phyloP scores from a whole-genome alignment of 2,113 vertebrate species.

The Podarcis muralis region DNA sequence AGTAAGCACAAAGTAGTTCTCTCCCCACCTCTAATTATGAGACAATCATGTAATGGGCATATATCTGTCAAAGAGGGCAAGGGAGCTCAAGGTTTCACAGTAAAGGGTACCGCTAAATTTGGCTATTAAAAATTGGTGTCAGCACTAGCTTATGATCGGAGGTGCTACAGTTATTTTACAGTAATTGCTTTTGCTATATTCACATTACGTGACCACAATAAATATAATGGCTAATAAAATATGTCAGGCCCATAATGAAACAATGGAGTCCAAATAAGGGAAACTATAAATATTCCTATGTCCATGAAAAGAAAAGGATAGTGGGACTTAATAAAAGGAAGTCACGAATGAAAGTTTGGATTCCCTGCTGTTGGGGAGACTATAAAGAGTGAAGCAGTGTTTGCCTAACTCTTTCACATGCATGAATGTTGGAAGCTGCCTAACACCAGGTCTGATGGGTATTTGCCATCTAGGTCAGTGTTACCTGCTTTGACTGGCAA shows the following conservation, averaged over 20 bases:
- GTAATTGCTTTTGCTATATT: conserved; percentile 34
- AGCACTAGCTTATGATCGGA: neutral
- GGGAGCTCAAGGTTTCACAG: neutral
- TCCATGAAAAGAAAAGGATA: neutral
- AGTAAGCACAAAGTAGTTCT: neutral
- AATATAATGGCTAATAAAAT: conserved; percentile 34
- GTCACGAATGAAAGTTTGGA: neutral
- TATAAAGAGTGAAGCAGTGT: neutral
- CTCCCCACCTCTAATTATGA: neutral
- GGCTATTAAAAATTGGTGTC: neutral
- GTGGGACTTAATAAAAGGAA: neutral
- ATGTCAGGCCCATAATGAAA: neutral
- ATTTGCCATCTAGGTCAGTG: neutral
- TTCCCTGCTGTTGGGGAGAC: neutral
- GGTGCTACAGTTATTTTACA: conserved; percentile 4
- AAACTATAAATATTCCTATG: neutral
- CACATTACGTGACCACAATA: neutral
- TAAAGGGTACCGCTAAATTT: neutral
- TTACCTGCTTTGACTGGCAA: neutral
- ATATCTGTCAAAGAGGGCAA: neutral
- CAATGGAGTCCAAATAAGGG: neutral
- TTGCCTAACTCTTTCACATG: neutral
- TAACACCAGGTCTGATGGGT: neutral
- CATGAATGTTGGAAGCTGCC: neutral
- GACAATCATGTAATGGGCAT: neutral